These are phyloP conservation scores for Phortica magna DNA, from an alignment of 2,888 invertebrate genomes.

Conservation along the genomic window DNA sequence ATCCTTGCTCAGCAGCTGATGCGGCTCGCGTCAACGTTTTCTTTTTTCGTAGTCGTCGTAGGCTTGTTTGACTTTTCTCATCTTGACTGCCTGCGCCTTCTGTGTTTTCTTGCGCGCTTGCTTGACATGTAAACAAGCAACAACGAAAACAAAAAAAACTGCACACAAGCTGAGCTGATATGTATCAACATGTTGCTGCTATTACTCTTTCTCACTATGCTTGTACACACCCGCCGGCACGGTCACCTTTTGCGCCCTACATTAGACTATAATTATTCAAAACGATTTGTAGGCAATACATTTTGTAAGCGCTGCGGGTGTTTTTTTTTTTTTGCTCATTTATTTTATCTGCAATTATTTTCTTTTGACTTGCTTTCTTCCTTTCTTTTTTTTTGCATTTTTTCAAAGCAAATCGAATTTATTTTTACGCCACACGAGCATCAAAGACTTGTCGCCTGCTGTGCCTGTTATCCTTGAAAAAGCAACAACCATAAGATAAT, in stretches of 20 bases:
- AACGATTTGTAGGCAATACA: conserved; percentile 2
- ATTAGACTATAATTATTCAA: conserved; percentile 8
- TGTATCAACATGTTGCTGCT: conserved; percentile 28
- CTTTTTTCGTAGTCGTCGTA: conserved; percentile 48
- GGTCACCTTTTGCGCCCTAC: neutral
- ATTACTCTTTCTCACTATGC: conserved; percentile 14
- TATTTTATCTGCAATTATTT: neutral
- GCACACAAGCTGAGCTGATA: conserved; percentile 15
- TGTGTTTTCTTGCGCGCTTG: conserved; percentile 20
- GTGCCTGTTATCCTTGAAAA: neutral
- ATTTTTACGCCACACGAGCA: neutral
- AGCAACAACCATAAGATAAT: neutral
- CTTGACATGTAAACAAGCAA: conserved; percentile 22
- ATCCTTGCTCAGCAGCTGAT: conserved; percentile 2
- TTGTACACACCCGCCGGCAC: too few species aligned
- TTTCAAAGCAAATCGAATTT: conserved; percentile 12
- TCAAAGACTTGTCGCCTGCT: conserved; percentile 1
- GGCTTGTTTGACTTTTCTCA: conserved; percentile 25
- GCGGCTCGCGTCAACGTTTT: neutral
- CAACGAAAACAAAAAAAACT: too few species aligned
- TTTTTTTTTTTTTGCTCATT: neutral
- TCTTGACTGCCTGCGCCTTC: conserved; percentile 36
- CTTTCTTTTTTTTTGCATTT: neutral
- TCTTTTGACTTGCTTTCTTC: neutral
- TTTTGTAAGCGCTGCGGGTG: conserved; percentile 3